A percentile compares a stretch with the other conserved stretches of the same genome.
Evolutionary conservation across 53 echinoderm and acorn worm species (phyloP).

Genomic region (Holothuria scabra): DNA sequence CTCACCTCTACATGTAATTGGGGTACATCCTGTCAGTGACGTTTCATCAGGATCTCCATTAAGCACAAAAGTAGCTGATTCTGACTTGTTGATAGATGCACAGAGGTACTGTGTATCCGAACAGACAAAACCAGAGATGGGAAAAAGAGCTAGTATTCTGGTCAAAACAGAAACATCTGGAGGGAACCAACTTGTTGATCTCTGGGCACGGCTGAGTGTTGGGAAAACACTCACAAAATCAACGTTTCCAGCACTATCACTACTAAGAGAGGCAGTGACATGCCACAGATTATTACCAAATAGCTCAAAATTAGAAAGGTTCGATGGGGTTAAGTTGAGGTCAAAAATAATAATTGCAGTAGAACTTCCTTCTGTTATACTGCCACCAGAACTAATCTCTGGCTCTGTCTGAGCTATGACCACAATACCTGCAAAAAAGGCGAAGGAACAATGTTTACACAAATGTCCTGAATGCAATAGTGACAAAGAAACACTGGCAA

Average conservation of each 20-base stretch:
- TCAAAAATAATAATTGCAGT: slow-evolving; percentile 61
- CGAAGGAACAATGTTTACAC: not conserved
- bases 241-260: slow-evolving; percentile 23
- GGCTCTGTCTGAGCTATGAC: slow-evolving; percentile 49
- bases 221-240: slow-evolving; percentile 28
- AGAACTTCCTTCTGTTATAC: slow-evolving; percentile 36
- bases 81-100: slow-evolving; percentile 71
- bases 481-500: too few relatives aligned
- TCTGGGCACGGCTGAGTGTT: slow-evolving; percentile 57
- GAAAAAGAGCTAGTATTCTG: slow-evolving; percentile 51
- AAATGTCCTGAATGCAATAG: too few relatives aligned
- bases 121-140: slow-evolving; percentile 57
- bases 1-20: slow-evolving; percentile 77
- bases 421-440: slow-evolving; percentile 49
- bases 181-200: slow-evolving; percentile 67
- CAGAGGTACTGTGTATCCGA: slow-evolving; percentile 71
- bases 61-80: slow-evolving; percentile 59
- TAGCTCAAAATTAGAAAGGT: slow-evolving; percentile 42
- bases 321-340: slow-evolving; percentile 71
- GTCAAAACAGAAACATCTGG: slow-evolving; percentile 47
- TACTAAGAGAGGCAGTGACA: slow-evolving; percentile 65
- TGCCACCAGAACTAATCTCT: not conserved
- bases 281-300: slow-evolving; percentile 78
- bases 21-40: slow-evolving; percentile 72
- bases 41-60: slow-evolving; percentile 63